phyloP scores from a whole-genome alignment of 2,797 vertebrate species.

The Garrulus glandarius region DNA sequence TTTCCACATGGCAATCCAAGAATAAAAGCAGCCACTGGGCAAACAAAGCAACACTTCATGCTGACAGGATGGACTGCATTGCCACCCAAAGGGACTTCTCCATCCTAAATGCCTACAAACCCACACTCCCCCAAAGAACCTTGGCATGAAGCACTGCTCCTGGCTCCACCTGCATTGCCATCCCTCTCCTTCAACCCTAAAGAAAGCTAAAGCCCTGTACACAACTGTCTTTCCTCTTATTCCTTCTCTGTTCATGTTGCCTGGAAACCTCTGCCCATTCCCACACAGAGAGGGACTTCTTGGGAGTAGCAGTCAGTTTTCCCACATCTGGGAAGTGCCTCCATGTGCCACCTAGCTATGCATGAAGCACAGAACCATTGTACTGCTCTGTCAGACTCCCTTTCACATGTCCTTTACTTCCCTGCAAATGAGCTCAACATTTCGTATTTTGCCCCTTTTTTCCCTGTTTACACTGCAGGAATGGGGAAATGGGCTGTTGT shows the following conservation, averaged over 20 bases:
- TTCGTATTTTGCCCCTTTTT: background rate
- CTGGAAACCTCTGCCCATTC: background rate
- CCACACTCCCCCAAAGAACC: background rate
- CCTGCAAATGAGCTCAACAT: background rate
- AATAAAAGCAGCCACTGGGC: background rate
- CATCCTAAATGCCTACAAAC: background rate
- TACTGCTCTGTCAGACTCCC: background rate
- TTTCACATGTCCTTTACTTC: background rate
- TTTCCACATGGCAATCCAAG: background rate
- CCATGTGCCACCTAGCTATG: rapidly evolving
- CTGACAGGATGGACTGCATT: background rate
- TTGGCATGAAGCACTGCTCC: rapidly evolving
- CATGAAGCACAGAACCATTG: background rate
- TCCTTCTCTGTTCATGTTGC: background rate
- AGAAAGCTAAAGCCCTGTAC: background rate
- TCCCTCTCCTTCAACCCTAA: background rate
- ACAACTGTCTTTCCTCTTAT: background rate
- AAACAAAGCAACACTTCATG: background rate
- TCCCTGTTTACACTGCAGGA: background rate
- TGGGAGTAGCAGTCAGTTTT: background rate
- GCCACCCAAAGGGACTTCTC: background rate
- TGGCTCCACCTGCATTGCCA: background rate
- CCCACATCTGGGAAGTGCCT: background rate
- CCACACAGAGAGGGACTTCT: background rate
- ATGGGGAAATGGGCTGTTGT: background rate